A percentile compares a stretch with the other conserved stretches of the same genome.
Conservation (phyloP, 2,113 vertebrate species). For the Thinocorus orbignyianus region DNA sequence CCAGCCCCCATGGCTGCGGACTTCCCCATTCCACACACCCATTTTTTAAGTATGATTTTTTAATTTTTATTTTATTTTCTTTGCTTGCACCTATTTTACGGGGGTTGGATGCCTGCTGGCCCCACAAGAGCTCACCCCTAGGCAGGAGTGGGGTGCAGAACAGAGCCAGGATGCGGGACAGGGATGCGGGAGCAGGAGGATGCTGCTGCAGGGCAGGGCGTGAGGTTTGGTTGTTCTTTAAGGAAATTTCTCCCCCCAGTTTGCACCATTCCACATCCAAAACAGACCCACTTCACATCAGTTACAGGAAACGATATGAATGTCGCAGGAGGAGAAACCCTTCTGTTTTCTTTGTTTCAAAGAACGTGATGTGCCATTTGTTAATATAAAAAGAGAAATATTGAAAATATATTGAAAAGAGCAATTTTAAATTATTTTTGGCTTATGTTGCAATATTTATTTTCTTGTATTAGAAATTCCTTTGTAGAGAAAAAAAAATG, state of each 20-base stretch:
- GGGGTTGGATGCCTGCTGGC: not conserved
- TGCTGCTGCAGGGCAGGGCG: conserved; percentile 20
- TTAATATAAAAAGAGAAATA: conserved; percentile 99
- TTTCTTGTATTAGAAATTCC: conserved; percentile 99
- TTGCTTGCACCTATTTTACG: accelerated
- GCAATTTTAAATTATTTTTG: conserved; percentile 99
- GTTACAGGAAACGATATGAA: conserved; percentile 89
- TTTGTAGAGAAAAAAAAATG: conserved; percentile 98
- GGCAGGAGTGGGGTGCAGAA: not conserved
- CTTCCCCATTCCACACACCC: not conserved
- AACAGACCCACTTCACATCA: conserved; percentile 78
- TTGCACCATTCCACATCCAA: conserved; percentile 70
- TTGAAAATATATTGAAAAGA: conserved; percentile 99
- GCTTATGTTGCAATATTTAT: conserved; percentile 99
- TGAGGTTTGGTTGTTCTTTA: conserved; percentile 73
- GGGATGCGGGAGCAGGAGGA: not conserved
- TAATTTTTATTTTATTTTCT: not conserved
- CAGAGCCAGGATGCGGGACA: not conserved
- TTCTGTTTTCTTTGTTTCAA: conserved; percentile 98
- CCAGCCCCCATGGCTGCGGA: not conserved
- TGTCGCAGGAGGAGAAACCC: conserved; percentile 91
- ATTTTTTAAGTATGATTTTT: not conserved
- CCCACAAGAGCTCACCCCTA: accelerated
- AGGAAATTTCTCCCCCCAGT: conserved; percentile 42
- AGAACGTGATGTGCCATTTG: conserved; percentile 99